Evolutionary conservation across 2,113 vertebrate species (phyloP).

Genomic region (Microtus richardsoni): DNA sequence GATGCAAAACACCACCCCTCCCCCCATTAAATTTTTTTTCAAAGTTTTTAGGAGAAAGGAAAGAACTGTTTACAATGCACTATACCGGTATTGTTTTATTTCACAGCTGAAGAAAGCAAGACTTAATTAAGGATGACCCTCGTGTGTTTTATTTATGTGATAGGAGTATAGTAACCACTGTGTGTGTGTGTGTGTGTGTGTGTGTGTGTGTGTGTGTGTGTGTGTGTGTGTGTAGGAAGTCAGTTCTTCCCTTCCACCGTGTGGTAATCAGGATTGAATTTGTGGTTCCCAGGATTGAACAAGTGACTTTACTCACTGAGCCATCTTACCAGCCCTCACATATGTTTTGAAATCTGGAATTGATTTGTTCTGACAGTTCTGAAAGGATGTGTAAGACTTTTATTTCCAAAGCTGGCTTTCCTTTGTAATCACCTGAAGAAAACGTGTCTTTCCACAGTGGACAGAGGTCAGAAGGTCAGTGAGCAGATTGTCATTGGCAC

Average conservation of each 20-base stretch:
- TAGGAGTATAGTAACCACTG: not conserved
- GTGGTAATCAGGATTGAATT: not conserved
- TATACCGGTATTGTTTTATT: not conserved
- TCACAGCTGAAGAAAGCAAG: not conserved
- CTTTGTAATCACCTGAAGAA: conserved; percentile 86
- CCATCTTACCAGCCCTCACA: too few relatives aligned
- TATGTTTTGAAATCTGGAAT: conserved; percentile 5
- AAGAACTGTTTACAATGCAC: not conserved
- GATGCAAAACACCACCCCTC: not conserved
- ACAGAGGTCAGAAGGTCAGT: conserved; percentile 65
- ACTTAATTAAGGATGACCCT: not conserved
- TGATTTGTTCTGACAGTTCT: not conserved
- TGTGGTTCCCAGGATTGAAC: not conserved
- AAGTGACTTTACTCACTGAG: not conserved
- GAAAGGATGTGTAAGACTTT: not conserved
- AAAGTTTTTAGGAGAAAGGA: not conserved
- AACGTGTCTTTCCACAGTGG: conserved; percentile 88
- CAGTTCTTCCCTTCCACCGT: not conserved
- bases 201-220: not conserved
- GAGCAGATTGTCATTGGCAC: conserved; percentile 94
- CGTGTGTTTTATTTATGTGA: not conserved
- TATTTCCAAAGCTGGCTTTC: conserved; percentile 19
- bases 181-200: not conserved
- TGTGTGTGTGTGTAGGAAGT: not conserved
- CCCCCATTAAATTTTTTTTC: not conserved